Evolutionary conservation across 2,797 vertebrate genomes (phyloP).

Genomic region (Morus bassanus): DNA sequence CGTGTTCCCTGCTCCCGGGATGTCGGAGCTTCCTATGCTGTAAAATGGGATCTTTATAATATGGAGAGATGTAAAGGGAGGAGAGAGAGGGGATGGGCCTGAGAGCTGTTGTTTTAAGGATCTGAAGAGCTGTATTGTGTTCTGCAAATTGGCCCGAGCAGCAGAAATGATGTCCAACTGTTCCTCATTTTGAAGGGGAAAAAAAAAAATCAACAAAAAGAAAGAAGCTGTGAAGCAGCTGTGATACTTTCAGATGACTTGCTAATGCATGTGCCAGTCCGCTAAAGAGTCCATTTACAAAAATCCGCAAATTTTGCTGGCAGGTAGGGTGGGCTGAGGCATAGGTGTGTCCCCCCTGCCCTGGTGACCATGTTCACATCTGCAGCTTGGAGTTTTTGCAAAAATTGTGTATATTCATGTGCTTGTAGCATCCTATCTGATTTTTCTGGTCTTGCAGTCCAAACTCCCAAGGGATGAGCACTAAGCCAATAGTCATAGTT

Average conservation of each 20-base stretch:
- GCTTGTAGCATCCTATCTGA: not conserved
- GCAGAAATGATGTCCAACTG: not conserved
- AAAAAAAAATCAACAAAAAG: not conserved
- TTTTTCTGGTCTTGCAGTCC: not conserved
- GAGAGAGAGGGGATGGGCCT: not conserved
- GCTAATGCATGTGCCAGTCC: not conserved
- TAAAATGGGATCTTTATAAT: not conserved
- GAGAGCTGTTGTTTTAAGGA: not conserved
- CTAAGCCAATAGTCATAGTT: not conserved
- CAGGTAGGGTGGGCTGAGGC: not conserved
- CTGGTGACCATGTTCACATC: not conserved
- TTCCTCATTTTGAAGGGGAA: not conserved
- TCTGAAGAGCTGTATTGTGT: not conserved
- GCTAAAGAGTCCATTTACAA: constrained; percentile 16
- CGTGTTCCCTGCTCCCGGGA: not conserved
- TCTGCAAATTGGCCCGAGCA: not conserved
- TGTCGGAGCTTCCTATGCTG: not conserved
- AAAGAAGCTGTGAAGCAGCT: constrained; percentile 19
- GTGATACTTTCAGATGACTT: not conserved
- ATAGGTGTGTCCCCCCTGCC: not conserved
- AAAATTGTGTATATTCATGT: not conserved
- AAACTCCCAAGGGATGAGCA: not conserved
- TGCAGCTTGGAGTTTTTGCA: not conserved
- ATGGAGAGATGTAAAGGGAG: not conserved
- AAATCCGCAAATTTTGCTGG: constrained; percentile 27